phyloP scores from a whole-genome alignment of 2,797 vertebrate species.

The Astyanax mexicanus region DNA sequence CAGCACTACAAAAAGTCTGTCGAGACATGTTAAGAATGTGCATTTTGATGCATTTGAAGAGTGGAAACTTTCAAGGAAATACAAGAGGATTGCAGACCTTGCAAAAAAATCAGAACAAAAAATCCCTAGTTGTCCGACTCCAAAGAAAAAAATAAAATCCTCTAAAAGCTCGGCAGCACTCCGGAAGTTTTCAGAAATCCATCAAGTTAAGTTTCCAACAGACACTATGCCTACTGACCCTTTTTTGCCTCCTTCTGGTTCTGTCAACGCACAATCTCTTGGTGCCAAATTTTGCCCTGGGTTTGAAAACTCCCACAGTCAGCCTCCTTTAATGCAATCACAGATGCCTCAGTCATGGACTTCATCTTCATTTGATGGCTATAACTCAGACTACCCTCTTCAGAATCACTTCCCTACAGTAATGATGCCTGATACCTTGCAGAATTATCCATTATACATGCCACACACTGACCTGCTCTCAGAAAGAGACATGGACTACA shows the following conservation, averaged over 20 bases:
- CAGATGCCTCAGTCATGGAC: conserved; percentile 86
- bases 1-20: conserved; percentile 96
- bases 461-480: conserved; percentile 72
- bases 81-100: conserved; percentile 89
- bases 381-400: conserved; percentile 75
- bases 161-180: conserved; percentile 60
- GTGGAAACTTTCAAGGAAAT: conserved; percentile 94
- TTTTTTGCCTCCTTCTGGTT: conserved; percentile 82
- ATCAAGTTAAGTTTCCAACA: conserved; percentile 78
- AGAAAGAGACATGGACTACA: conserved; percentile 69
- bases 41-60: conserved; percentile 95
- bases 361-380: conserved; percentile 78
- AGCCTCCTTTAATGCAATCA: conserved; percentile 84
- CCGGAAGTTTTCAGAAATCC: conserved; percentile 80
- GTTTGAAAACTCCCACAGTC: conserved; percentile 85
- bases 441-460: conserved; percentile 71
- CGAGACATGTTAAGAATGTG: conserved; percentile 96
- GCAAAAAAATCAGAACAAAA: conserved; percentile 76
- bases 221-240: conserved; percentile 80
- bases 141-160: conserved; percentile 70
- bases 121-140: conserved; percentile 73
- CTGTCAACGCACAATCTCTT: conserved; percentile 84
- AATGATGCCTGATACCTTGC: conserved; percentile 66
- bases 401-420: conserved; percentile 74
- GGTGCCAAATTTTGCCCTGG: conserved; percentile 87